Evolutionary conservation across 2,113 vertebrate genomes (phyloP).

Genomic region (Alaudala cheleensis): DNA sequence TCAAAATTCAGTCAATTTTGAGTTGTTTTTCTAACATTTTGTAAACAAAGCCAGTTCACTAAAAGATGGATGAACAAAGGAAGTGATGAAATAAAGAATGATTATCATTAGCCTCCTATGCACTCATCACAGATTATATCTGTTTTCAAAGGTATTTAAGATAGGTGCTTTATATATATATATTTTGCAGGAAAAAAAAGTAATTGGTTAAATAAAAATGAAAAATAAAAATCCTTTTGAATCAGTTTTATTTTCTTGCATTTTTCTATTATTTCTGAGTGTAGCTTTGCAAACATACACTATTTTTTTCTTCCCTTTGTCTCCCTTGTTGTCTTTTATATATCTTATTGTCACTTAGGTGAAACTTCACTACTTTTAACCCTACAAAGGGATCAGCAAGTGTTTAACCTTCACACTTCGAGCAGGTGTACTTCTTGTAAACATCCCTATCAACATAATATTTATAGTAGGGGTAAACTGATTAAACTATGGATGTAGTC

Average conservation of each 20-base stretch:
- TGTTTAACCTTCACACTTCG: not conserved
- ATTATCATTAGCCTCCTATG: not conserved
- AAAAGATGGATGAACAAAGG: not conserved
- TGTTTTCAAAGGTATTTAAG: not conserved
- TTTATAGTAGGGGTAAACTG: not conserved
- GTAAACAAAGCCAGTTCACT: not conserved
- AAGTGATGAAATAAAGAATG: not conserved
- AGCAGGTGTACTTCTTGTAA: not conserved
- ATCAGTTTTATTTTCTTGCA: not conserved
- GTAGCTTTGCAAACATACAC: not conserved
- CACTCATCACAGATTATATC: not conserved
- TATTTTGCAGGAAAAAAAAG: not conserved
- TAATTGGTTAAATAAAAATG: not conserved
- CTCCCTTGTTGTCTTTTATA: not conserved
- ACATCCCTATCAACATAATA: not conserved
- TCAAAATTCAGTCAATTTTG: not conserved
- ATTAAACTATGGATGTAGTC: not conserved
- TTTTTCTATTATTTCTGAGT: not conserved
- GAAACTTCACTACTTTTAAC: not conserved
- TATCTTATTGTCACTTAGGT: not conserved
- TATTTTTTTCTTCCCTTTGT: not conserved
- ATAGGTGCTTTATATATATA: not conserved
- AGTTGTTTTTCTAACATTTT: not conserved
- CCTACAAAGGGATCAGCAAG: not conserved
- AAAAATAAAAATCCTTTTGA: not conserved